These are phyloP conservation scores for Microctonus aethiopoides DNA, from an alignment of 2,888 invertebrate genomes.

Conservation along the genomic window DNA sequence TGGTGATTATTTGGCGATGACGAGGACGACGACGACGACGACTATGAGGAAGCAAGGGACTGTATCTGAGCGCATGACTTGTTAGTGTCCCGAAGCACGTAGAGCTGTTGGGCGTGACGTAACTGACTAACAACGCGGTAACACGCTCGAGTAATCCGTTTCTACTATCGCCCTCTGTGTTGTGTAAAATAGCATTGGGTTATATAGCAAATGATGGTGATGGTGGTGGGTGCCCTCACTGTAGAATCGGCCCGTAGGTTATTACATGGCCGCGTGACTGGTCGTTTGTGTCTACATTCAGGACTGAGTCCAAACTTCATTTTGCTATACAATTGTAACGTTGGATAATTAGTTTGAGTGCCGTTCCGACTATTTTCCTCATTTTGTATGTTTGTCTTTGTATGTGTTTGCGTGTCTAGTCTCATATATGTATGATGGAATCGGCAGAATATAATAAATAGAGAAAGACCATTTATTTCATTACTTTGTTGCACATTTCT, in stretches of 20 bases:
- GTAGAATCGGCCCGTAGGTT: constrained; percentile 25
- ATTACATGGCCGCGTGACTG: constrained; percentile 40
- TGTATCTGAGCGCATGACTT: constrained; percentile 12
- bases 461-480: too few species aligned
- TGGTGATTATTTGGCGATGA: constrained; percentile 7
- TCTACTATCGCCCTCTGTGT: constrained; percentile 39
- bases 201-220: not conserved
- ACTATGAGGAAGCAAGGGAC: not conserved
- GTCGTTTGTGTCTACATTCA: constrained; percentile 2
- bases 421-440: too few species aligned
- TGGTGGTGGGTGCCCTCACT: not conserved
- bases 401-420: too few species aligned
- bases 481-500: too few species aligned
- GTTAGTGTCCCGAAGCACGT: constrained; percentile 39
- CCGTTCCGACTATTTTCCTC: not conserved
- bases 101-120: constrained; percentile 43
- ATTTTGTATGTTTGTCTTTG: not conserved
- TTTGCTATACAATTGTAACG: constrained; percentile 34
- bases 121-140: constrained; percentile 46
- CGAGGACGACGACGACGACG: not conserved
- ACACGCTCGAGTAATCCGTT: constrained; percentile 46
- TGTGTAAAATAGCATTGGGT: not conserved
- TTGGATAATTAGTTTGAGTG: constrained; percentile 36
- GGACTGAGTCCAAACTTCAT: constrained; percentile 35
- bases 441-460: too few species aligned